Evolutionary conservation across 2,113 vertebrate species (phyloP), one percentile per base, ranked within the genome.

Genomic region (Phyllostomus discolor): DNA sequence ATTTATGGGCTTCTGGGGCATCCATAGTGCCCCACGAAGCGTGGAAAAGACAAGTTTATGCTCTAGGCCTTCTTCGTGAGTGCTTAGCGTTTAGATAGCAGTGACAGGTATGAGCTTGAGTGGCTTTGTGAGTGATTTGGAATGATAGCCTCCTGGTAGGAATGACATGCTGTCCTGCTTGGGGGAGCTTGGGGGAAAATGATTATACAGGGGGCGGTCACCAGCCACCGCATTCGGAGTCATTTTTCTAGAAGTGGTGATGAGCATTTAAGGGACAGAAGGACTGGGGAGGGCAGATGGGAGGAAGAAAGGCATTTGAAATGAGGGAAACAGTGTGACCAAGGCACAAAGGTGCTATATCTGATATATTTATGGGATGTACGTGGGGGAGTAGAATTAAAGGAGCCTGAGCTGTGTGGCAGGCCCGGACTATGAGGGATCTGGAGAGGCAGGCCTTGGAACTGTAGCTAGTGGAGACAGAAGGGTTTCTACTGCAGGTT

Each of bases 1-100:
- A 95, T 97, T 96, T 93, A 94, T 95, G 76, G 89, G 67, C 28
- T 95, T 83, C 84, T 82, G 31, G 94, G 80, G 64, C 70, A 81
- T 64, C 76, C 35, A 22, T 43, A 69, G 57, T 91, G 78, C 28
- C 54, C 88, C 54, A 69, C 1, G 33, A 73, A 97, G 87, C 84
- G 66, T 38, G 66, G 59, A 43, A 83, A 78, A 95, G 87, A 81
- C 75, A 90, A 41, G 76, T 94, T 91, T 90, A 84, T 95, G 90
- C 84, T 93, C 72, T 82, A 90, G 84, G 81, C 87, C 54, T 67
- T 91, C 66, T 87, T 22, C n/a, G 64, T 35, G 70, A 84, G 88
- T 64, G 16, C 90, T 96, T 91, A 48, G 83, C 84, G 87, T 94
- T 97, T 94, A 88, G 90, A 92, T 7, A 67, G 66, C 92, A 35